Evolutionary conservation across 2,113 vertebrate species (phyloP), one percentile per base, ranked within the genome.

Genomic region (Eulacestoma nigropectus): DNA sequence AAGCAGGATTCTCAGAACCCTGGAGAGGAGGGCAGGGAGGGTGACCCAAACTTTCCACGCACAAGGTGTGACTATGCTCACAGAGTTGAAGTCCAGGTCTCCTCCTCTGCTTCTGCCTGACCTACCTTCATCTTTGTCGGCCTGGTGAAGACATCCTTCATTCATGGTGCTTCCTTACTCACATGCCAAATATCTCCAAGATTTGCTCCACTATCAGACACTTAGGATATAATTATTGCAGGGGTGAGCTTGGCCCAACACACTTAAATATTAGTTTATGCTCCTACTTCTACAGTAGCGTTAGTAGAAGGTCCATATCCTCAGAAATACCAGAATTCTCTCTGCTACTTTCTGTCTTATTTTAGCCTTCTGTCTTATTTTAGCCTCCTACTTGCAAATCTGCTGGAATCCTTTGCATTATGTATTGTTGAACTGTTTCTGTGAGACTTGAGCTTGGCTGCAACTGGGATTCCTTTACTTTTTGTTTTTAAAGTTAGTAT

Each of bases 401-500:
- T n/a, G 10, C 89, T 95, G 92, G 57, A 90, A 90, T 84, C 64
- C 70, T 81, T 90, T 95, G 65, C 79, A 90, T 97, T 95, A 89
- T 62, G 60, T 83, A 70, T 89, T 87, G 42, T 63, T 78, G 84
- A 89, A 72, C 37, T 64, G 53, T 96, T 94, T 92, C 74, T 96
- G 62, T 85, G 92, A 27, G 37, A 74, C 65, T 95, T 83, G 83
- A 95, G 55, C 93, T 96, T 95, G 70, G 87, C 86, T 94, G 96
- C 32, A 95, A 96, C 27, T 96, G 50, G 62, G 90, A 95, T 89
- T 95, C 59, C 53, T 90, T 92, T 87, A 69, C 50, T 56, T 92
- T 82, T 95, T 95, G 56, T 68, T 96, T 97, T 96, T 96, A 92
- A 93, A 97, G 90, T 91, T 77, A 94, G 78, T 94, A 96, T 98